A percentile compares a stretch with the other conserved stretches of the same genome.
These are phyloP conservation scores for Melanotaenia duboulayi DNA, from an alignment of 2,113 vertebrate species.

Conservation along the genomic window DNA sequence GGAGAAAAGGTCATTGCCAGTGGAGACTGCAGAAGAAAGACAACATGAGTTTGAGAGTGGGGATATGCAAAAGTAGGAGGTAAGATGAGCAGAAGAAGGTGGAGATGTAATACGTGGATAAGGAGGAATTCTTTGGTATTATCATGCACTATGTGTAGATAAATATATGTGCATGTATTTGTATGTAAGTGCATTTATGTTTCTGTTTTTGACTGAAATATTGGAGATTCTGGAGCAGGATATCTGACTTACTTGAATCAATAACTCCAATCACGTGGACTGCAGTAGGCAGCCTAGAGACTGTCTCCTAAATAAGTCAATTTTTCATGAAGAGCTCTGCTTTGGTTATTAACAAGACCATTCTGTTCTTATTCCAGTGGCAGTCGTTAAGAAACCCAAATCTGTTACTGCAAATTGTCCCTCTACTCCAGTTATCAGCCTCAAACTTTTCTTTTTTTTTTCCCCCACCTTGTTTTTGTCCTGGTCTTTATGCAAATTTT, in stretches of 20 bases:
- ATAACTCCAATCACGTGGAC: constrained; percentile 18
- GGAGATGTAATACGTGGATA: not conserved
- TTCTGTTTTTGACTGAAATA: not conserved
- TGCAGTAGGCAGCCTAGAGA: constrained; percentile 9
- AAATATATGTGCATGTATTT: not conserved
- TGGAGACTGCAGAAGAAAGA: constrained; percentile 62
- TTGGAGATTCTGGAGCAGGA: not conserved
- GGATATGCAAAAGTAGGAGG: constrained; percentile 47
- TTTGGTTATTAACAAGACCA: constrained; percentile 12
- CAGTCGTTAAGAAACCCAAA: not conserved
- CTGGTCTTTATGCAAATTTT: constrained; percentile 10
- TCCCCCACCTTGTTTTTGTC: not conserved
- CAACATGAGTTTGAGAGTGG: constrained; percentile 57
- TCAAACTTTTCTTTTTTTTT: not conserved
- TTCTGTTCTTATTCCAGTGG: not conserved
- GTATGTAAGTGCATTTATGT: not conserved
- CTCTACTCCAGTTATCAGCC: not conserved
- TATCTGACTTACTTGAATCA: constrained; percentile 33
- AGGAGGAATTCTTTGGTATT: not conserved
- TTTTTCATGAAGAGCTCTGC: constrained; percentile 30
- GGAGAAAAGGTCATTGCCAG: constrained; percentile 78
- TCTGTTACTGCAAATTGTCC: not conserved
- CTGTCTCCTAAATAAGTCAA: constrained; percentile 22
- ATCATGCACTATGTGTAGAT: constrained; percentile 2
- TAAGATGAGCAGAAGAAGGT: constrained; percentile 25